These are phyloP conservation scores for Dasypogon diadema DNA, from an alignment of 2,888 invertebrate genomes.

Conservation along the genomic window DNA sequence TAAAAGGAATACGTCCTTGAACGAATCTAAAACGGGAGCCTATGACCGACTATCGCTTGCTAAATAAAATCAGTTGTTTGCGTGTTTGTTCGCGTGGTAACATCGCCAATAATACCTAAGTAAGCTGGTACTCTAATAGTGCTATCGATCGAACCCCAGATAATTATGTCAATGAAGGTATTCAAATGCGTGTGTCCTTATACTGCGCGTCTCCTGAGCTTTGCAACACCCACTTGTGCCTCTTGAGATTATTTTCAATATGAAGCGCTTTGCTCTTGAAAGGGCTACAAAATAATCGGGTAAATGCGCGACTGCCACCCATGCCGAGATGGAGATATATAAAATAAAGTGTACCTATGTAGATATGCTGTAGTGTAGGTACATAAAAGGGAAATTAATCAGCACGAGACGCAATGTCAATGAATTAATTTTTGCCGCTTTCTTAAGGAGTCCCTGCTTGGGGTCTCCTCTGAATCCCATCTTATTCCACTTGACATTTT, in stretches of 20 bases:
- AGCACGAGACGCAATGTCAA: slow-evolving; percentile 4
- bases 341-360: neutral
- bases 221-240: neutral
- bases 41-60: too few relatives aligned
- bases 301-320: neutral
- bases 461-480: neutral
- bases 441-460: neutral
- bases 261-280: neutral
- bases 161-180: neutral
- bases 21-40: too few relatives aligned
- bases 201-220: neutral
- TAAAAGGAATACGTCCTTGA: too few relatives aligned
- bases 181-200: neutral
- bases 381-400: neutral
- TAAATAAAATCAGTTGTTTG: too few relatives aligned
- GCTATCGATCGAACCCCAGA: neutral
- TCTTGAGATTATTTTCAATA: neutral
- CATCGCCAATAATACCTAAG: neutral
- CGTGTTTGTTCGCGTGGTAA: neutral
- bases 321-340: neutral
- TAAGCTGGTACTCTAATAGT: neutral
- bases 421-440: slow-evolving; percentile 15
- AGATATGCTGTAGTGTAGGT: neutral
- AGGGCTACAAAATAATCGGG: neutral
- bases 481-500: neutral